Evolutionary conservation across 92 coral and sea anemone species (phyloP), one percentile per base, ranked within the genome.

Genomic region (Scolanthus callimorphus): DNA sequence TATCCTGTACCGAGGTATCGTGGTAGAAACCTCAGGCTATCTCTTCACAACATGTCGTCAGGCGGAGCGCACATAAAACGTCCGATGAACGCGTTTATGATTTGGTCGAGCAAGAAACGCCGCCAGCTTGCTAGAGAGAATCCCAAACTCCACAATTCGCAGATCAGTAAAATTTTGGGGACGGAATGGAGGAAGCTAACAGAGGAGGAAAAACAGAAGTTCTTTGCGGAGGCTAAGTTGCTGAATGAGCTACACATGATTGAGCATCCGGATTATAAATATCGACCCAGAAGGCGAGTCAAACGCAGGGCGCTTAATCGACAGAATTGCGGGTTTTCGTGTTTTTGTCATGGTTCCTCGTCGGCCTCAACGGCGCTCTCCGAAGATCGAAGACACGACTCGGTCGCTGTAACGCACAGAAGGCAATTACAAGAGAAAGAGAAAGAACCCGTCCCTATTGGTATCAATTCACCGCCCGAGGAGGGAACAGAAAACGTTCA

Each of bases 21-120:
- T n/a, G n/a, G n/a, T n/a, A n/a, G n/a, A n/a, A n/a, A n/a, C n/a
- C n/a, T n/a, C n/a, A n/a, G n/a, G 43, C 43, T 6, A 34, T 34
- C 15, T 34, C 15, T 6, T 15, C 15, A 15, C 52, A 46, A 46
- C 8, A 46, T 46, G 52, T 46, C 41, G 6, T 34, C 76, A 10
- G 37, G 51, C 11, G 85, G 71, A 20, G 22, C 52, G 11, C 90
- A 84, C 20, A 65, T 84, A 25, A 86, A 86, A 70, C 67, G 95
- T 26, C 95, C 95, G 17, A 86, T 86, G 95, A 86, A 86, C 46
- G 95, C 95, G 1, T 86, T 86, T 26, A 86, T 86, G 95, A 83
- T 86, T 22, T 86, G 95, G 95, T 86, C 95, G 0, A 86, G 95
- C 43, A 74, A 83, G 3, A 86, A 86, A 30, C 69, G 95, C 22